Evolutionary conservation across 2,888 invertebrate species (phyloP), one percentile per base, ranked within the genome.

Genomic region (Pteria penguin): DNA sequence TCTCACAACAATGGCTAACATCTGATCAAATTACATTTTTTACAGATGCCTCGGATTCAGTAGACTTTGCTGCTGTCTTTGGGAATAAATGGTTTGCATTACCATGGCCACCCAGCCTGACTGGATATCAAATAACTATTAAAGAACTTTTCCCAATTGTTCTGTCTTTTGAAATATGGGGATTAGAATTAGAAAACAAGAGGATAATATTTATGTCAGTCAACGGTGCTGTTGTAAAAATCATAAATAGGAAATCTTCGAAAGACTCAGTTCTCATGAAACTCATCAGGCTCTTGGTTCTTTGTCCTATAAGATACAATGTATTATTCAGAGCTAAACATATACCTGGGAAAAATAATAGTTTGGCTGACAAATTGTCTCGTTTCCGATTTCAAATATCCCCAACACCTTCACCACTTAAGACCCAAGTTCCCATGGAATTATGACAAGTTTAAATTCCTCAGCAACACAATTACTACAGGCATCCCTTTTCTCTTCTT

Each of bases 221-320:
- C 36, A 76, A 79, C 66, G n/a, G 24, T 29, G 63, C 63, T 24
- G 73, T 72, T 8, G 66, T 69, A 8, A 36, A 70, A 22, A 66
- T 76, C 54, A 70, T 76, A 29, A 79, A 79, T 54, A 79, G 67
- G 52, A 70, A 54, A n/a, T 70, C 76, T 4, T 69, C 69, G 1
- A 69, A 70, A 65, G 60, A 69, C 11, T 22, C 26, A 5, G 29
- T n/a, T 24, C 8, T 76, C n/a, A 76, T 76, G 75, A 68, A 45
- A 57, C 33, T 79, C n/a, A 58, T 79, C 3, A 18, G 72, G 5
- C 61, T 72, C 24, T 54, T 69, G 4, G 75, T 72, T 18, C 24
- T 79, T 4, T 36, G 55, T 4, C 32, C 62, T 4, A 5, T 78
- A 14, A 57, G 32, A 3, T 69, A 52, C 22, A 69, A 73, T 63